A percentile compares a stretch with the other conserved stretches of the same genome.
Conservation (phyloP, 2,797 vertebrate species). For the Pseudomugil tenellus region DNA sequence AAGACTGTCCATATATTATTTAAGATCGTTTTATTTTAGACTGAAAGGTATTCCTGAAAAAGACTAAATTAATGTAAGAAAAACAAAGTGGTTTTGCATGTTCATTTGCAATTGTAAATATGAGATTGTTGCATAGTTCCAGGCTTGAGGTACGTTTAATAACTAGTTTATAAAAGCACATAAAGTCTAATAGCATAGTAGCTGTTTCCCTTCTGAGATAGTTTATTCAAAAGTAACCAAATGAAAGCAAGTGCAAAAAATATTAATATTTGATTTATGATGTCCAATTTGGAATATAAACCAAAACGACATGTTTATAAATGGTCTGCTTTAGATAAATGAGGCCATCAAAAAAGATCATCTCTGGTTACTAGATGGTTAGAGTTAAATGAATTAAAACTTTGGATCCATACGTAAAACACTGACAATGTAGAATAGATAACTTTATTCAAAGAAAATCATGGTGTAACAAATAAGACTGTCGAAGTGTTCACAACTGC, state of each 20-base stretch:
- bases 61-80: too few species aligned
- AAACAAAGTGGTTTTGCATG: too few species aligned
- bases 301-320: neutral
- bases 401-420: neutral
- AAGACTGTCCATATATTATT: too few species aligned
- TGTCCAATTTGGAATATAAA: neutral
- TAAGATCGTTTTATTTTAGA: too few species aligned
- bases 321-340: neutral
- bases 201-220: neutral
- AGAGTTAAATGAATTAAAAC: neutral
- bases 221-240: neutral
- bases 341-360: neutral
- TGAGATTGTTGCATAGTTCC: too few species aligned
- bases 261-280: neutral
- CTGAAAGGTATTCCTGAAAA: too few species aligned
- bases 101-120: too few species aligned
- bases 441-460: neutral
- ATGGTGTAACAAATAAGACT: rapidly evolving
- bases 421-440: rapidly evolving
- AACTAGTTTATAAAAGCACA: neutral
- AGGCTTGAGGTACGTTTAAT: too few species aligned
- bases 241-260: neutral
- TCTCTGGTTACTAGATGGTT: neutral
- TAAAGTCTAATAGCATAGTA: too few species aligned
- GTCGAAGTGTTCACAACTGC: neutral